Conservation (phyloP, 2,888 invertebrate species). For the Labia minor region DNA sequence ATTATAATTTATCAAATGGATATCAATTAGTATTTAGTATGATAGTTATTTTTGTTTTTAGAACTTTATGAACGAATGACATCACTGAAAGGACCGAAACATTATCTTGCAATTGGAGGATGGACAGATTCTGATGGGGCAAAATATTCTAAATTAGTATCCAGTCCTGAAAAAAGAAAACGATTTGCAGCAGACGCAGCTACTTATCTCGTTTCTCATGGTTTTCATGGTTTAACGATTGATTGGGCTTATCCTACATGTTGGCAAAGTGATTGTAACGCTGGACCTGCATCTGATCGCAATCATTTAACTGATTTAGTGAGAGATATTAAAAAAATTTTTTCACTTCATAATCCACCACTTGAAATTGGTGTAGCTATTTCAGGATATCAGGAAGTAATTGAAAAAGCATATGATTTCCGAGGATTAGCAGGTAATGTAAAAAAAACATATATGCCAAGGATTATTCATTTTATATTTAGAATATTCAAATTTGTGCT, state of each 20-base stretch:
- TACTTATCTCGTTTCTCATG: slow-evolving; percentile 58
- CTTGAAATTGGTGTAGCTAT: slow-evolving; percentile 69
- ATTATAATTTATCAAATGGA: too few species aligned
- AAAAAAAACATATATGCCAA: too few species aligned
- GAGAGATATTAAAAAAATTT: slow-evolving; percentile 55
- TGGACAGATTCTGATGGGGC: slow-evolving; percentile 89
- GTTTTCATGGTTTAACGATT: slow-evolving; percentile 77
- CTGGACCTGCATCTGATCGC: slow-evolving; percentile 66
- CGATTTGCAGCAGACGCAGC: slow-evolving; percentile 60
- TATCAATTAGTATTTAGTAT: too few species aligned
- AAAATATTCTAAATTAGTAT: slow-evolving; percentile 71
- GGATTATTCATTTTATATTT: too few species aligned
- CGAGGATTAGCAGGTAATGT: neutral
- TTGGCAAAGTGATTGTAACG: slow-evolving; percentile 82
- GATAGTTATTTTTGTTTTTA: slow-evolving; percentile 37
- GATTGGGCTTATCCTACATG: slow-evolving; percentile 94
- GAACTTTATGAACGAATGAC: slow-evolving; percentile 71
- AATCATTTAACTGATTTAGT: slow-evolving; percentile 66
- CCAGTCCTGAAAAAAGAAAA: slow-evolving; percentile 51
- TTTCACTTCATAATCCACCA: slow-evolving; percentile 50
- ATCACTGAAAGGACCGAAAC: slow-evolving; percentile 50
- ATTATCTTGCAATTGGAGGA: slow-evolving; percentile 79
- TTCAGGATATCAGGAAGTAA: slow-evolving; percentile 84
- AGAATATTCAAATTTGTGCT: too few species aligned
- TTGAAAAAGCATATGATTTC: slow-evolving; percentile 75